Evolutionary conservation across 2,113 vertebrate genomes (phyloP).

Genomic region (Cyanoramphus novaezelandiae): DNA sequence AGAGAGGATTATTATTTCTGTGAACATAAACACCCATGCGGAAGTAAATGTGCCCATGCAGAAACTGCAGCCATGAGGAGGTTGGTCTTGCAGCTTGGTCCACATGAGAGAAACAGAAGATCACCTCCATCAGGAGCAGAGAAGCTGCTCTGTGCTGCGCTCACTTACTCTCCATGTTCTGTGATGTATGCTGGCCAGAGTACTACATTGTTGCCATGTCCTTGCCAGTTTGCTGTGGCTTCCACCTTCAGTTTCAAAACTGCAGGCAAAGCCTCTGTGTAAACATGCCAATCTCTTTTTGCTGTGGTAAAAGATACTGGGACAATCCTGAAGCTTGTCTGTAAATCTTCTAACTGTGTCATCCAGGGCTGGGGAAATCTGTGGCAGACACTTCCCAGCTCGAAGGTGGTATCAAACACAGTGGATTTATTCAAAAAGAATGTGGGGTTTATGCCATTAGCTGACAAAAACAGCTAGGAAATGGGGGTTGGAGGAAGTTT

Average conservation of each 20-base stretch:
- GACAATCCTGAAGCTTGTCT: background rate
- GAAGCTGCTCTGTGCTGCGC: background rate
- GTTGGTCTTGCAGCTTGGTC: background rate
- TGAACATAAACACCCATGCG: background rate
- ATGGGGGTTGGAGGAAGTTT: background rate
- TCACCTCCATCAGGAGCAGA: too few species aligned
- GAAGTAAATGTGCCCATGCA: background rate
- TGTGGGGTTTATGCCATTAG: background rate
- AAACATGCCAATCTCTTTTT: background rate
- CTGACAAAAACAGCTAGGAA: background rate
- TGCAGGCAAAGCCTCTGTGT: background rate
- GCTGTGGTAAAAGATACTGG: accelerated
- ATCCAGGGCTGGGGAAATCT: too few species aligned
- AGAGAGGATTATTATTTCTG: background rate
- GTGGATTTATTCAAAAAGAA: background rate
- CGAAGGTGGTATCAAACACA: background rate
- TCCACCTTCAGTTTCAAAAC: background rate
- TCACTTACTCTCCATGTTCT: background rate
- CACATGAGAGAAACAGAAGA: background rate
- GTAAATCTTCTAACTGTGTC: background rate
- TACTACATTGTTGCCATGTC: background rate
- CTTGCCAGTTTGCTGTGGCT: background rate
- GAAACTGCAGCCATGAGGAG: accelerated
- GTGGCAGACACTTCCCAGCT: background rate
- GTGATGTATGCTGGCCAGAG: background rate